phyloP scores from a whole-genome alignment of 1,140 invertebrate genomes.

The Acarapis woodi region DNA sequence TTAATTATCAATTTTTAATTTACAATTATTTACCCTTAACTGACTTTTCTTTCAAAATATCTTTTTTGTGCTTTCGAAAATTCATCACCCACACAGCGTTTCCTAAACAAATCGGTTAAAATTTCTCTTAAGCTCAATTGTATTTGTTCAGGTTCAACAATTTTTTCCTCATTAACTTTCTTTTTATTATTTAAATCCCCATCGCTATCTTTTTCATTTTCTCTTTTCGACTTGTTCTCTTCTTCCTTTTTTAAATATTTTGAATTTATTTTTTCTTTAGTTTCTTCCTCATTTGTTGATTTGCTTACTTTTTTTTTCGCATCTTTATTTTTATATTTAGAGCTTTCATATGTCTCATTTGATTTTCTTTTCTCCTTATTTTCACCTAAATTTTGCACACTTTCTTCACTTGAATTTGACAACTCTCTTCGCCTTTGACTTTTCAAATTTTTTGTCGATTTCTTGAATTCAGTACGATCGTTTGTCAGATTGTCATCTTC shows the following conservation, averaged over 20 bases:
- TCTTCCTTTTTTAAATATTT: not conserved
- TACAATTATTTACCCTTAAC: too few relatives aligned
- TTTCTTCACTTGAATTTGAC: not conserved
- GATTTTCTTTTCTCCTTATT: not conserved
- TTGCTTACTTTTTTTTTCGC: not conserved
- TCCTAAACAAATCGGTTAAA: constrained; percentile 17
- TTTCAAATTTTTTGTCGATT: not conserved
- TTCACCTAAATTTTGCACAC: not conserved
- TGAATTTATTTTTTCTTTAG: not conserved
- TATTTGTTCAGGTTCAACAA: constrained; percentile 5
- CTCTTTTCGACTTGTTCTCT: not conserved
- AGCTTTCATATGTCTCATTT: not conserved
- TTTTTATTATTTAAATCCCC: constrained; percentile 4
- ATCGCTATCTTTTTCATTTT: not conserved
- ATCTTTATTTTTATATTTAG: not conserved
- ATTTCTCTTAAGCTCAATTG: constrained; percentile 8
- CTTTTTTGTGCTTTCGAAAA: constrained; percentile 44
- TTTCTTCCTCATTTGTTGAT: not conserved
- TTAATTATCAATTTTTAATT: too few relatives aligned
- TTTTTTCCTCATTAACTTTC: constrained; percentile 1
- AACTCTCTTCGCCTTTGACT: not conserved
- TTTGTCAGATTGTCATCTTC: not conserved
- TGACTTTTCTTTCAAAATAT: constrained; percentile 48
- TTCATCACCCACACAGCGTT: constrained; percentile 45
- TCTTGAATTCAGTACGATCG: not conserved